Conservation (phyloP, 2,113 vertebrate genomes). For the Illadopsis cleaveri region DNA sequence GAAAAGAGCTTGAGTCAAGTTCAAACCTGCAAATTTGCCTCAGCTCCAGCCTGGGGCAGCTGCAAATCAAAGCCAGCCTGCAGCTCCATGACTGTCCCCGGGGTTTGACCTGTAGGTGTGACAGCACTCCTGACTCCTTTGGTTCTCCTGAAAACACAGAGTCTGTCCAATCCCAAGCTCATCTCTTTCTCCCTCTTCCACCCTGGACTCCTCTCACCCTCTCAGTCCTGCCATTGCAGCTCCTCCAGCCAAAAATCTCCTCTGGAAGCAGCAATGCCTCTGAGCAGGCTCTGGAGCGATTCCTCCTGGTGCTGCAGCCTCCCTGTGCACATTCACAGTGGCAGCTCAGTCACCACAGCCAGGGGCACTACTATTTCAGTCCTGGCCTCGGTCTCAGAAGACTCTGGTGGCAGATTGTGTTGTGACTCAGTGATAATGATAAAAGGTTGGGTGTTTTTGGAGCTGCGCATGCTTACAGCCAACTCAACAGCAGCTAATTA, state of each 20-base stretch:
- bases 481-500: background rate
- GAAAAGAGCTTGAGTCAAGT: background rate
- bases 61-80: background rate
- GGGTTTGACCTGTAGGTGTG: rapidly evolving
- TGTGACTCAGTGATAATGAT: background rate
- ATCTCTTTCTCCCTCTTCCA: too few relatives aligned
- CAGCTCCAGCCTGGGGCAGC: background rate
- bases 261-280: background rate
- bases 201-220: background rate
- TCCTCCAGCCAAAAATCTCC: background rate
- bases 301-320: background rate
- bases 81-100: background rate
- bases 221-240: background rate
- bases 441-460: background rate
- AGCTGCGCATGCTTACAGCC: background rate
- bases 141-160: background rate
- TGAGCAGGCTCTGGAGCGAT: background rate
- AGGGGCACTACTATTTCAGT: background rate
- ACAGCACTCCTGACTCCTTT: background rate
- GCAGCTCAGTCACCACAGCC: background rate
- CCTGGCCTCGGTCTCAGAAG: background rate
- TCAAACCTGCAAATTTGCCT: background rate
- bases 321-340: background rate
- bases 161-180: background rate
- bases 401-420: background rate